Percentiles rank a stretch among this genome's conserved stretches.
These are phyloP conservation scores for Cuculus canorus DNA, from an alignment of 2,797 vertebrate genomes.

Conservation along the genomic window DNA sequence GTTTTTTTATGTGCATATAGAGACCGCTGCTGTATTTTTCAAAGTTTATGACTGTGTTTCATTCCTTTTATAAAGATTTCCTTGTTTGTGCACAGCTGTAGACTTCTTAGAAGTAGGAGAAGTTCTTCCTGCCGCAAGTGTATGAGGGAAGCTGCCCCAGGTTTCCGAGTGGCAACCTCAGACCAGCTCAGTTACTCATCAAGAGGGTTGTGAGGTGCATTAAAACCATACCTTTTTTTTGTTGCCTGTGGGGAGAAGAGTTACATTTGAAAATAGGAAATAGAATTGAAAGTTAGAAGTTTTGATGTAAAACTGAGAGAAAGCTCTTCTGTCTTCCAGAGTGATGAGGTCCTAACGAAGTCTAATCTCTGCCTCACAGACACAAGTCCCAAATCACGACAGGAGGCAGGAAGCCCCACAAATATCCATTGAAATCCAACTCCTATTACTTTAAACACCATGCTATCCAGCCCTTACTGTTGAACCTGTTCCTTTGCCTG, in stretches of 20 bases:
- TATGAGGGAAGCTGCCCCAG: neutral
- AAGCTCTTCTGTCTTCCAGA: neutral
- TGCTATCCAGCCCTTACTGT: neutral
- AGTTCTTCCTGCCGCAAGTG: neutral
- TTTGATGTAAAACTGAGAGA: neutral
- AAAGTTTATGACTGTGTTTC: constrained; percentile 9
- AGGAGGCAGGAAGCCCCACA: neutral
- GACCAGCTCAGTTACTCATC: neutral
- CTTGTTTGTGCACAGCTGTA: constrained; percentile 19
- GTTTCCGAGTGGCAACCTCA: neutral
- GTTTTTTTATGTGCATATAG: neutral
- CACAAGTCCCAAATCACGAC: neutral
- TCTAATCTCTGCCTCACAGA: neutral
- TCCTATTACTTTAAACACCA: fast-evolving
- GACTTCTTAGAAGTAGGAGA: neutral
- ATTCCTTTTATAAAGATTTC: constrained; percentile 12
- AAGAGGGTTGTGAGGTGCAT: fast-evolving
- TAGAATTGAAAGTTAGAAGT: neutral
- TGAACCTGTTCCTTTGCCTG: neutral
- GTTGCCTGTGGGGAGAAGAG: neutral
- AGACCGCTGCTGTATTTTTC: neutral
- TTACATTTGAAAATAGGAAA: neutral
- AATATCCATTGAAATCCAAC: neutral
- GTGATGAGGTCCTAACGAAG: neutral
- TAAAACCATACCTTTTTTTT: neutral